Conservation (phyloP, 2,888 invertebrate species). For the Ellobium chinense region DNA sequence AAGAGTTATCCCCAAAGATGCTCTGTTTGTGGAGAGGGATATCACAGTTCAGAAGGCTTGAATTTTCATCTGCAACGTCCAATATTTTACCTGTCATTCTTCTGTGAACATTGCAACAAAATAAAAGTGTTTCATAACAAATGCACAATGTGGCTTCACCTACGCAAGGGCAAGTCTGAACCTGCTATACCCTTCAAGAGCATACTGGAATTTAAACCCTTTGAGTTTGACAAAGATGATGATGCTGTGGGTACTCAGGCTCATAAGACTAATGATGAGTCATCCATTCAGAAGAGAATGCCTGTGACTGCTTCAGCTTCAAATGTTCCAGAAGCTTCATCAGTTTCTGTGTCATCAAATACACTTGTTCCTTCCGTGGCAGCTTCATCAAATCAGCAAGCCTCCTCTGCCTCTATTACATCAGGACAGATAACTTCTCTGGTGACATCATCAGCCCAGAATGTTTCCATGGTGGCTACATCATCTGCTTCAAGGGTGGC, state of each 20-base stretch:
- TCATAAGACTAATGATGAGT: too few relatives aligned
- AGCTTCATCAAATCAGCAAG: background rate
- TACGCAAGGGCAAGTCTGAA: background rate
- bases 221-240: background rate
- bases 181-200: background rate
- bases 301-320: background rate
- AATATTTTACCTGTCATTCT: background rate
- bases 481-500: background rate
- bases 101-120: conserved; percentile 7
- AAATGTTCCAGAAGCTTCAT: background rate
- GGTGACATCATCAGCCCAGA: background rate
- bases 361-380: background rate
- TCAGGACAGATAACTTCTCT: background rate
- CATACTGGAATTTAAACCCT: conserved; percentile 2
- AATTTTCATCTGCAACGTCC: conserved; percentile 11
- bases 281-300: too few relatives aligned
- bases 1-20: background rate
- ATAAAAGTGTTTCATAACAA: conserved; percentile 26
- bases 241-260: background rate
- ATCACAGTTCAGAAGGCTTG: background rate
- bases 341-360: background rate
- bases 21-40: conserved; percentile 31
- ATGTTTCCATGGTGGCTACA: background rate
- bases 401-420: background rate
- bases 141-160: conserved; percentile 28